Base-by-base conservation (phyloP, 2,797 vertebrate species). In the Rhinophrynus dorsalis region DNA sequence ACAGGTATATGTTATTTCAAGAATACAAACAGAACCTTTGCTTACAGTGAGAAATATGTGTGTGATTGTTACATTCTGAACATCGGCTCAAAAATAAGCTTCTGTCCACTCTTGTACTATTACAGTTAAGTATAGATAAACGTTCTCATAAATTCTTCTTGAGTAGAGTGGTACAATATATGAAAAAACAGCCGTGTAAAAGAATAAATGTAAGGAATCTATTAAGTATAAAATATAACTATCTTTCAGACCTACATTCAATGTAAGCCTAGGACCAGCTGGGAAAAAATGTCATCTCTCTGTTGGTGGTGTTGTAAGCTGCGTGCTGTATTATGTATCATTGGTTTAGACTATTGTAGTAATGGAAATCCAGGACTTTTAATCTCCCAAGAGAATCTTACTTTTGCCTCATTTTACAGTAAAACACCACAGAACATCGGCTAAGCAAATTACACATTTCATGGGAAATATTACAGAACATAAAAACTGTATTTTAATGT, bases 381-480 rank as follows among this genome's bases (percentile, higher is more conserved):
- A 55, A 35, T 55, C 52, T 55, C 15, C 17, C n/a, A 3, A n/a
- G 32, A 24, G 26, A 20, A 12, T 57, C 10, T 23, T 8, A 37
- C 20, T 7, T 57, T n/a, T n/a, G 11, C 26, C 54, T 37, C 20
- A 3, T 52, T 52, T 27, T 17, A 52, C 47, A 50, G 18, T 11
- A 50, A 11, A 50, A 50, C 12, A 27, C 26, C n/a, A 17, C 50
- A 32, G 50, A 32, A 32, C 50, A 32, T n/a, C 30, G 32, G 27
- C 26, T 32, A 52, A 32, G 50, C 27, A 52, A 52, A 52, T n/a
- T n/a, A n/a, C n/a, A n/a, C n/a, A n/a, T n/a, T n/a, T n/a, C n/a
- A n/a, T n/a, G n/a, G n/a, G n/a, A 18, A 30, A 30, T 52, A 32
- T 52, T 52, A 52, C 50, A 17, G 50, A 30, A 52, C n/a, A 30